Percentiles rank a stretch among this genome's conserved stretches.
These are phyloP conservation scores for Daboia siamensis DNA, from an alignment of 2,113 vertebrate species.

Conservation along the genomic window DNA sequence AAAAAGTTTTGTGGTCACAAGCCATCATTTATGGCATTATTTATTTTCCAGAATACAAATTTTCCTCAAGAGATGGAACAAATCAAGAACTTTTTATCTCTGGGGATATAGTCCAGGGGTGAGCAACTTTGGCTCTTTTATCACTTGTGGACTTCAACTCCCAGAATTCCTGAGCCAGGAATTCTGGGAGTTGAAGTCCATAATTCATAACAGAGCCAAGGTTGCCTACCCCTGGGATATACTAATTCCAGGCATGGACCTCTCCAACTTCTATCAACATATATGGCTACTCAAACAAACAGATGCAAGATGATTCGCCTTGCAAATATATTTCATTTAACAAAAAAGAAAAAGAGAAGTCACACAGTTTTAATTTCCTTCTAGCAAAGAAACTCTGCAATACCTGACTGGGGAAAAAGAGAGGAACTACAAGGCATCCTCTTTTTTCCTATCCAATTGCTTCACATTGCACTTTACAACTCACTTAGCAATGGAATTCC, in stretches of 20 bases:
- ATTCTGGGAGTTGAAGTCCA: too few relatives aligned
- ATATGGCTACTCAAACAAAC: not conserved
- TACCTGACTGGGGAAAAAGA: not conserved
- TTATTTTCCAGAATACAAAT: not conserved
- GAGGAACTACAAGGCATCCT: not conserved
- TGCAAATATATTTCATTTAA: not conserved
- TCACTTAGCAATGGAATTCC: not conserved
- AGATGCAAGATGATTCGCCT: not conserved
- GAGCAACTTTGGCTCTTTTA: too few relatives aligned
- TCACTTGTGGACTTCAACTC: too few relatives aligned
- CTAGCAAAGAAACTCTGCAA: not conserved
- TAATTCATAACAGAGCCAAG: too few relatives aligned
- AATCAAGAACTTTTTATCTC: not conserved
- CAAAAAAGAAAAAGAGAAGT: not conserved
- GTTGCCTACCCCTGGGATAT: not conserved
- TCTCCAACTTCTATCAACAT: not conserved
- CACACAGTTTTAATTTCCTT: not conserved
- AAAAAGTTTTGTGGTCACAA: not conserved
- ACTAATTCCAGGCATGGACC: not conserved
- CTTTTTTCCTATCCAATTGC: not conserved
- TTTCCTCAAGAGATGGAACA: not conserved
- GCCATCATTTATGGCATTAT: not conserved
- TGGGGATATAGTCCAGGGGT: not conserved
- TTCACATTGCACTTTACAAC: not conserved
- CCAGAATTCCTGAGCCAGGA: too few relatives aligned